These are phyloP conservation scores for Coendou prehensilis DNA, from an alignment of 2,797 vertebrate genomes.

Conservation along the genomic window DNA sequence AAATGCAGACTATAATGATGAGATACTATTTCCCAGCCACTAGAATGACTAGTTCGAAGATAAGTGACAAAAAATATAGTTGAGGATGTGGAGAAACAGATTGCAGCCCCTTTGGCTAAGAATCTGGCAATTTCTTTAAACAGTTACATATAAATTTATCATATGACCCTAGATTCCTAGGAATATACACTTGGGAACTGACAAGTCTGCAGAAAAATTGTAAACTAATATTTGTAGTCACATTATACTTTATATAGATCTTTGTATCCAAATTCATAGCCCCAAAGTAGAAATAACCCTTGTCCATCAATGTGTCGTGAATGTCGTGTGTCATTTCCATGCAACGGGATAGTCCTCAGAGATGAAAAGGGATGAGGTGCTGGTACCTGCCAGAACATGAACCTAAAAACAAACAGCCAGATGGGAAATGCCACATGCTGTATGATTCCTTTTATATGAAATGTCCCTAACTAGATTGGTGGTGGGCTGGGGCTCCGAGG, in stretches of 20 bases:
- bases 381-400: not conserved
- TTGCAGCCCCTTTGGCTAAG: not conserved
- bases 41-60: not conserved
- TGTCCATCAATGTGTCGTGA: not conserved
- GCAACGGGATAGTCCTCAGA: not conserved
- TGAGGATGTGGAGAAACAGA: not conserved
- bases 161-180: not conserved
- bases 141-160: not conserved
- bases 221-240: not conserved
- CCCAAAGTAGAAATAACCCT: not conserved
- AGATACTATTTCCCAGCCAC: not conserved
- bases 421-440: not conserved
- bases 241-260: not conserved
- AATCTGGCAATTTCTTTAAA: not conserved
- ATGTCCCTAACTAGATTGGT: not conserved
- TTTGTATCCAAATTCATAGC: not conserved
- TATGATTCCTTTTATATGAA: too few species aligned
- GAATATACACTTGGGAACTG: not conserved
- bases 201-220: not conserved
- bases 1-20: not conserved
- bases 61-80: not conserved
- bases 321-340: not conserved
- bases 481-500: not conserved
- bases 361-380: too few species aligned
- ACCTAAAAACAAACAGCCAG: not conserved